Evolutionary conservation across 2,888 invertebrate species (phyloP).

Genomic region (Agonum fuliginosum): DNA sequence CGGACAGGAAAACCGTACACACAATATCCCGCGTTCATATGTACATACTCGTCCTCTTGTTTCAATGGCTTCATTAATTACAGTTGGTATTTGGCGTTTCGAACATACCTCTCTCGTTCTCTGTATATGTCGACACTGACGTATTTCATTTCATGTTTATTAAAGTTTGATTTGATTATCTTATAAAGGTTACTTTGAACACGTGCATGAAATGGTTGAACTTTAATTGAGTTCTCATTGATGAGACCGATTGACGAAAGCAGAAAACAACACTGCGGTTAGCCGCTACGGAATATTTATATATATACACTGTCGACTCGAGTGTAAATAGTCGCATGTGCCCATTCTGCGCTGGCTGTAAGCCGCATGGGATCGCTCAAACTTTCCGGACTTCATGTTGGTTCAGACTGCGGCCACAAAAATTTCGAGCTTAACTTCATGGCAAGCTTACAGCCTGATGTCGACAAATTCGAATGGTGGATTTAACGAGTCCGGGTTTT

Average conservation of each 20-base stretch:
- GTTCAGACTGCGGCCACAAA: slow-evolving; percentile 49
- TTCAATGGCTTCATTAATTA: slow-evolving; percentile 68
- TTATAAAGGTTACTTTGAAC: slow-evolving; percentile 45
- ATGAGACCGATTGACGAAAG: slow-evolving; percentile 24
- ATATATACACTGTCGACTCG: background rate
- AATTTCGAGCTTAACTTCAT: slow-evolving; percentile 47
- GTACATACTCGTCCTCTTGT: slow-evolving; percentile 63
- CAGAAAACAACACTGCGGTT: background rate
- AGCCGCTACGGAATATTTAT: slow-evolving; percentile 20
- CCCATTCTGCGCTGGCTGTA: slow-evolving; percentile 39
- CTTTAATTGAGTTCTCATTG: slow-evolving; percentile 45
- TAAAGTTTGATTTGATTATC: slow-evolving; percentile 58
- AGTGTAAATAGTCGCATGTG: slow-evolving; percentile 8
- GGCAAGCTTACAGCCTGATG: slow-evolving; percentile 32
- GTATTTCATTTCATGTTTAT: slow-evolving; percentile 55
- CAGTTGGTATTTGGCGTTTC: slow-evolving; percentile 61
- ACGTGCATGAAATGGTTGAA: slow-evolving; percentile 44
- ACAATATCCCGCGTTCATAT: slow-evolving; percentile 8
- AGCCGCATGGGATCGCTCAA: slow-evolving; percentile 44
- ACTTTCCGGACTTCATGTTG: slow-evolving; percentile 56
- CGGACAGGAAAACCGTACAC: slow-evolving; percentile 48
- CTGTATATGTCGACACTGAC: slow-evolving; percentile 25
- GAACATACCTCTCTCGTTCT: background rate
- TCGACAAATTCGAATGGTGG: slow-evolving; percentile 50
- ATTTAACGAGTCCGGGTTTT: slow-evolving; percentile 51